A percentile compares a stretch with the other conserved stretches of the same genome.
phyloP scores from a whole-genome alignment of 2,888 invertebrate genomes.

The Apotomis betuletana region DNA sequence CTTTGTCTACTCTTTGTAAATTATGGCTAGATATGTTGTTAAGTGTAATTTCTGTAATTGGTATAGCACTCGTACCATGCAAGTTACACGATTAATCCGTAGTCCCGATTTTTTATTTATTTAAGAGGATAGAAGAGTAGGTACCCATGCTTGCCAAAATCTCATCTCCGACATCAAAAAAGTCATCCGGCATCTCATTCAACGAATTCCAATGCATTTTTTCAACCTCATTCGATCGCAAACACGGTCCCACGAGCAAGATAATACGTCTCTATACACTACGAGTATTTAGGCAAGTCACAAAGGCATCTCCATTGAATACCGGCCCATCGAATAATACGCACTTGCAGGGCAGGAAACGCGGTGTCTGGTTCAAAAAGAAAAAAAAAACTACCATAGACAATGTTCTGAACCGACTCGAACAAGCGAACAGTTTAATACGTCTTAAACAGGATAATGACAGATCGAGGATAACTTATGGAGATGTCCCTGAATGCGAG shows the following conservation, averaged over 20 bases:
- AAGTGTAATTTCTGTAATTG: no score
- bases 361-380: conserved; percentile 76
- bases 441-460: conserved; percentile 51
- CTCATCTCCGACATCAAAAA: conserved; percentile 20
- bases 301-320: conserved; percentile 74
- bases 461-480: conserved; percentile 39
- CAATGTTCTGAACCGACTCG: conserved; percentile 63
- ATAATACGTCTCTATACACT: conserved; percentile 71
- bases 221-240: conserved; percentile 44
- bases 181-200: conserved; percentile 23
- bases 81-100: not conserved
- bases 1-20: no score
- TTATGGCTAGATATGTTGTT: no score
- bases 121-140: not conserved
- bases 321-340: conserved; percentile 63
- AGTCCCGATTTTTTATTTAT: not conserved
- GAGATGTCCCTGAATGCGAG: not conserved
- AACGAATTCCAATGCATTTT: conserved; percentile 45
- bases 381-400: conserved; percentile 58
- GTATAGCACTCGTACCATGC: no score
- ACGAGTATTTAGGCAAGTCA: conserved; percentile 80
- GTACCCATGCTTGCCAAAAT: conserved; percentile 5
- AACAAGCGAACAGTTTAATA: conserved; percentile 58
- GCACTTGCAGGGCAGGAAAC: conserved; percentile 80
- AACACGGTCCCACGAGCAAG: conserved; percentile 67